Base-by-base conservation (phyloP, 2,113 vertebrate species). In the Vulpes vulpes region DNA sequence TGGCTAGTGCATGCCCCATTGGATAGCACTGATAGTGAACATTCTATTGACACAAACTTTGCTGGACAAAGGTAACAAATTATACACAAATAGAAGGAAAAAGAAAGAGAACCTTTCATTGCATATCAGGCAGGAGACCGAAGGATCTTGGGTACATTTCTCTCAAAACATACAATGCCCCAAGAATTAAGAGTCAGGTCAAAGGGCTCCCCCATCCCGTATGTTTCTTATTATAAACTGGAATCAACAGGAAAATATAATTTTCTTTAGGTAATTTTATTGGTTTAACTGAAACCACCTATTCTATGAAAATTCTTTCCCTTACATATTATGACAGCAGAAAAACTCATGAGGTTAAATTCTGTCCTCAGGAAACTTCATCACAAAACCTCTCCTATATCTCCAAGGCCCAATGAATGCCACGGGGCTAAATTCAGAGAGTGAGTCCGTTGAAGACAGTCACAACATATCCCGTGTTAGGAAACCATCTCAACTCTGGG, bases 171-270 rank as follows among this genome's bases (percentile, higher is more conserved):
- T n/a, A 69, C 3, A 73, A 4, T 60, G 25, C 11, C 25, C 6
- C 17, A 25, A 64, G 55, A 78, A 67, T 79, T 76, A 96, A 89
- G 59, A 89, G 10, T 71, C 22, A 78, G 49, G 62, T 1, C 64
- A 89, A 78, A 76, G 20, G 23, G 1, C 23, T 81, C 11, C 16
- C 16, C 8, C 1, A 22, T 22, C 79, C 60, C 10, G 20, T 8
- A 3, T 59, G 73, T 65, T 86, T 97, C 60, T 94, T 71, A 49
- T 22, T 88, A n/a, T n/a, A 74, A 91, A 83, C 17, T 93, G 5
- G 32, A 81, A 89, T 49, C 30, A 35, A 55, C 0, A 91, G 59
- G 35, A 81, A 89, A 95, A 88, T 14, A 84, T 53, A 95, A 69
- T 62, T 95, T 81, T 16, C n/a, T 94, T 79, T 62, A 73, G 27